Evolutionary conservation across 2,113 vertebrate species (phyloP).

Genomic region (Lichenostomus cassidix): DNA sequence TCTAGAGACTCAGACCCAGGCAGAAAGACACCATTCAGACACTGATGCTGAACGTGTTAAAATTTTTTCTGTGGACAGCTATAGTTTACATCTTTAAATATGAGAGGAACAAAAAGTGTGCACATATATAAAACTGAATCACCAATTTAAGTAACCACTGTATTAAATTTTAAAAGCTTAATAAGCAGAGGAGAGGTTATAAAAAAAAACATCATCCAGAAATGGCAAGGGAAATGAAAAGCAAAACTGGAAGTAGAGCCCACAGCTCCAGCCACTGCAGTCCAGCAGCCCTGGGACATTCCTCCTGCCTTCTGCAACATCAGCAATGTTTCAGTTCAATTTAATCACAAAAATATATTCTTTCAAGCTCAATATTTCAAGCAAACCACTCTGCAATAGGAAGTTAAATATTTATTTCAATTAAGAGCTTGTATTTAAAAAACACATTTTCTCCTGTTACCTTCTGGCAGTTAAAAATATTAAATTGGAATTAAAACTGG

Average conservation of each 20-base stretch:
- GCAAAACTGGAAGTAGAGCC: not conserved
- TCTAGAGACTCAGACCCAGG: not conserved
- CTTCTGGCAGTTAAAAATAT: not conserved
- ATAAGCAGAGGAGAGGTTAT: not conserved
- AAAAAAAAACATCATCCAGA: not conserved
- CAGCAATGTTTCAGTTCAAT: not conserved
- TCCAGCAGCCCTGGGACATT: not conserved
- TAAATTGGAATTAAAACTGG: not conserved
- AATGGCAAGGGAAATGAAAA: not conserved
- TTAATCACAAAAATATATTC: not conserved
- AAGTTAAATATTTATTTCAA: conserved; percentile 18
- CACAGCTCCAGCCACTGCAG: accelerated
- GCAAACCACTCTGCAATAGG: not conserved
- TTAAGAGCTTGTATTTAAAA: conserved; percentile 12
- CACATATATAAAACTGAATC: not conserved
- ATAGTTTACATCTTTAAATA: not conserved
- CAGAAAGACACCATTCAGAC: not conserved
- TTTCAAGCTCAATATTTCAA: not conserved
- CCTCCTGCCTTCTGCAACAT: not conserved
- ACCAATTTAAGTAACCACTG: not conserved
- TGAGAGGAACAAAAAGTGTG: not conserved
- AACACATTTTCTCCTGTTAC: not conserved
- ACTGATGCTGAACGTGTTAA: not conserved
- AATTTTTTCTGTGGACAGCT: not conserved
- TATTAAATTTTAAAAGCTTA: not conserved